Evolutionary conservation across 2,797 vertebrate species (phyloP).

Genomic region (Siniperca obscura): DNA sequence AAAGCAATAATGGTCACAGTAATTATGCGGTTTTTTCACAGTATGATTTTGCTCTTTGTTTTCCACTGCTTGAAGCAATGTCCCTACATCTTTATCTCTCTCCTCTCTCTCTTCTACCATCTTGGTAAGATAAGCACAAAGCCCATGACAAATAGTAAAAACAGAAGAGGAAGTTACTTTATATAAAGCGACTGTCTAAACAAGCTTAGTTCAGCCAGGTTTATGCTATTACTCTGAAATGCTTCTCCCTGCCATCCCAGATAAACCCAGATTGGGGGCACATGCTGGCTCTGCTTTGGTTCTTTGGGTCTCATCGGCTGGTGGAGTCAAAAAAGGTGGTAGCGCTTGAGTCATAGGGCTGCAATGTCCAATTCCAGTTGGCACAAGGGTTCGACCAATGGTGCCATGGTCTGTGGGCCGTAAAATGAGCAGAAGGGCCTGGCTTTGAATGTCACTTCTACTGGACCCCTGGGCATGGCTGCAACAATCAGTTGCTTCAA

Average conservation of each 20-base stretch:
- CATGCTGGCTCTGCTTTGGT: conserved; percentile 11
- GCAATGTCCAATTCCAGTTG: conserved; percentile 40
- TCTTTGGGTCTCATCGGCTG: conserved; percentile 20
- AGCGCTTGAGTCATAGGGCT: conserved; percentile 38
- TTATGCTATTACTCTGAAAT: conserved; percentile 4
- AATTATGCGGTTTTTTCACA: conserved; percentile 24
- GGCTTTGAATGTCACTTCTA: conserved; percentile 61
- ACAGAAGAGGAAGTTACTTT: conserved; percentile 15
- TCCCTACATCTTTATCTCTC: conserved; percentile 29
- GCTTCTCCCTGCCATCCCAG: neutral
- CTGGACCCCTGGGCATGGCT: conserved; percentile 59
- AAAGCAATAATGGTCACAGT: conserved; percentile 46
- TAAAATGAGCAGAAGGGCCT: conserved; percentile 72
- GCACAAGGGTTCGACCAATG: conserved; percentile 23
- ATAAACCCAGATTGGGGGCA: conserved; percentile 15
- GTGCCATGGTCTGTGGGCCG: conserved; percentile 61
- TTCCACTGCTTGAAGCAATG: conserved; percentile 36
- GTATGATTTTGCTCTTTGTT: conserved; percentile 33
- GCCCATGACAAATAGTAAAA: conserved; percentile 29
- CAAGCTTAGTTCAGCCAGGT: conserved; percentile 30
- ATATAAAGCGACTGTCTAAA: conserved; percentile 4
- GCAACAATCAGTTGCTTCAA: conserved; percentile 74
- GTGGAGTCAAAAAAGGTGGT: conserved; percentile 24
- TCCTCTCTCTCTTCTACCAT: neutral
- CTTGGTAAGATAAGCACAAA: conserved; percentile 45